These are phyloP conservation scores for Lordiphosa collinella DNA, from an alignment of 1,140 invertebrate species.

Conservation along the genomic window DNA sequence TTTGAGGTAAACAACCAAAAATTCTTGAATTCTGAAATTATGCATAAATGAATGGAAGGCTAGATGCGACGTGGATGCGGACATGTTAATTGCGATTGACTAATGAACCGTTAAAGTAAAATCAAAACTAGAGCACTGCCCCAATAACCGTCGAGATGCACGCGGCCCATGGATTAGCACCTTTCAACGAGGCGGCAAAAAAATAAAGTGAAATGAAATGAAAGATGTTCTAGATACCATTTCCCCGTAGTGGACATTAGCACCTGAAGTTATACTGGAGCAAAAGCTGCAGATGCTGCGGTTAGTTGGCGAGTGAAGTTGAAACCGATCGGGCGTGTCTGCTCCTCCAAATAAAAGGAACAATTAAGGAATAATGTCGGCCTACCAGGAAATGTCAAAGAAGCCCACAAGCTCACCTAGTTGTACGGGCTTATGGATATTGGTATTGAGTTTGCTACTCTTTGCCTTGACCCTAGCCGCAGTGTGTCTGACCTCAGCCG, in stretches of 20 bases:
- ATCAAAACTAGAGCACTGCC: slow-evolving; percentile 63
- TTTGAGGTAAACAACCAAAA: slow-evolving; percentile 42
- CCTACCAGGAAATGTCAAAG: slow-evolving; percentile 47
- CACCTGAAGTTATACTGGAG: slow-evolving; percentile 59
- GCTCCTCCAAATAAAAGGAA: slow-evolving; percentile 18
- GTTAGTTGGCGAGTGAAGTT: slow-evolving; percentile 48
- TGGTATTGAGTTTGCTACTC: slow-evolving; percentile 38
- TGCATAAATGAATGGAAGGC: slow-evolving; percentile 58
- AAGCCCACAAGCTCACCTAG: slow-evolving; percentile 22
- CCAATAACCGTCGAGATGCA: slow-evolving; percentile 48
- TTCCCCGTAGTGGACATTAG: slow-evolving; percentile 41
- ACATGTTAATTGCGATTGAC: slow-evolving; percentile 54
- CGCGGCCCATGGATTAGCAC: slow-evolving; percentile 59
- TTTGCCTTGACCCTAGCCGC: slow-evolving; percentile 40
- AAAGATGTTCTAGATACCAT: slow-evolving; percentile 62
- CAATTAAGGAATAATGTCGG: slow-evolving; percentile 29
- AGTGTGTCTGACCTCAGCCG: slow-evolving; percentile 23
- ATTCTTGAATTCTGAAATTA: slow-evolving; percentile 23
- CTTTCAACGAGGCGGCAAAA: slow-evolving; percentile 38
- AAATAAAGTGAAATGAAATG: neutral
- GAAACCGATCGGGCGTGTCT: slow-evolving; percentile 38
- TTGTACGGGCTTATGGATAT: slow-evolving; percentile 37
- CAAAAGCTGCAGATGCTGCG: slow-evolving; percentile 14
- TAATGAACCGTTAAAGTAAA: slow-evolving; percentile 76
- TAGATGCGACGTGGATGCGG: slow-evolving; percentile 12